Base-by-base conservation (phyloP, 2,797 vertebrate species). In the Sphaeramia orbicularis region DNA sequence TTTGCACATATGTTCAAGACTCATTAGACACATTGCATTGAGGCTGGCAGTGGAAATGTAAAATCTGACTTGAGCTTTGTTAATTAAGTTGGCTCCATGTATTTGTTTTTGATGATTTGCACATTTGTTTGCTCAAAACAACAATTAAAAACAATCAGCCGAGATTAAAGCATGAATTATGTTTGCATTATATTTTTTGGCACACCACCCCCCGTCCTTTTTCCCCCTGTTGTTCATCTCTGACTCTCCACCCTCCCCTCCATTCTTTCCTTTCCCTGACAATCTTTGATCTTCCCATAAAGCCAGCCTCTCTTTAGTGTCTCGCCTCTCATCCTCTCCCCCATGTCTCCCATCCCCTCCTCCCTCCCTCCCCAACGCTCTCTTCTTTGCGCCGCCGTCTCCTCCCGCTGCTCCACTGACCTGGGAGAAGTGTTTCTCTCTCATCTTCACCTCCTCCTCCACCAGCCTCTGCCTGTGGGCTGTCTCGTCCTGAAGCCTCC, bases 361-460 rank as follows among this genome's bases (percentile, higher is more conserved):
- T 27, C 35, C 16, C 16, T 14, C 24, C 50, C 19, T 36, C 4
- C 38, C 41, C 24, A 3, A 41, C 43, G n/a, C 41, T 54, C 27
- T 42, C 21, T 27, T 55, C 43, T 52, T 45, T 51, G 40, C 52
- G 1, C 63, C n/a, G 18, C 52, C 43, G 4, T 78, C 81, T 81
- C 63, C 80, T 72, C 70, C 81, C 1, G 63, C 52, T 78, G 79
- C 74, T 84, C 80, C 76, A 84, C 90, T 88, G 81, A 97, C 96
- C 96, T 98, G 96, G 35, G 96, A 96, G 85, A 98, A 96, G 77
- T 98, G 95, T 48, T 96, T 99, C 93, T 99, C 96, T 70, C 97
- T 95, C 95, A 99, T 93, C 92, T 97, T 97, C 90, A 99, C 97
- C 90, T 99, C 97, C 93, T 97, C 96, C 80, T 99, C 97, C 75